Conservation (phyloP, 2,888 invertebrate genomes). For the Cepaea hortensis region DNA sequence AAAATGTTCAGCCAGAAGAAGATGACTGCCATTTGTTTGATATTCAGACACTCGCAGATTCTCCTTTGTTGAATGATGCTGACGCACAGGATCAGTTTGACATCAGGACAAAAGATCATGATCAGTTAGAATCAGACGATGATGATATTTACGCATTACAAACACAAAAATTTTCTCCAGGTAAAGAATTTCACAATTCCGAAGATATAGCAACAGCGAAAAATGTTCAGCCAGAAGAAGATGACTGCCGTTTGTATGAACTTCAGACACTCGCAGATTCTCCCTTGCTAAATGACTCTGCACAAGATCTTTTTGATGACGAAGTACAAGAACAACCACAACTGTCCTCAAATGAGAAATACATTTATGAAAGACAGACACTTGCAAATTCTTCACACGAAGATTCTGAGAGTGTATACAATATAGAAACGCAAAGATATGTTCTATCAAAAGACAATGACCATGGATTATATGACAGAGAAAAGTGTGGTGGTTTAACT, state of each 20-base stretch:
- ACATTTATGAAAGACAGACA: not conserved
- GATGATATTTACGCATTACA: no score
- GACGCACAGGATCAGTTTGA: not conserved
- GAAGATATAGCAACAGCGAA: not conserved
- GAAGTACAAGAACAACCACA: not conserved
- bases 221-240: not conserved
- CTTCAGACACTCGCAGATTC: not conserved
- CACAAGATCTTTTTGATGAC: not conserved
- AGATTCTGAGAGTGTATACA: not conserved
- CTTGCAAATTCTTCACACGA: not conserved
- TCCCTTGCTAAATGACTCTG: not conserved
- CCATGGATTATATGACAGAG: not conserved
- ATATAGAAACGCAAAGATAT: not conserved
- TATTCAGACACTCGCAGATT: not conserved
- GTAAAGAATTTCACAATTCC: not conserved
- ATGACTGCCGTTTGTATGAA: not conserved
- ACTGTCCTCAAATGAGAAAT: not conserved
- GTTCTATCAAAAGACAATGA: not conserved
- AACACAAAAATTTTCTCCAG: not conserved
- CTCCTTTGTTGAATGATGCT: not conserved
- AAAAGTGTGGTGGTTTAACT: not conserved
- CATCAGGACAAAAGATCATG: not conserved
- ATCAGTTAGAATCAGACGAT: not conserved
- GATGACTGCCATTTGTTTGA: not conserved
- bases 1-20: not conserved